Evolutionary conservation across 2,888 invertebrate genomes (phyloP).

Genomic region (Hipparchia sbordonii): DNA sequence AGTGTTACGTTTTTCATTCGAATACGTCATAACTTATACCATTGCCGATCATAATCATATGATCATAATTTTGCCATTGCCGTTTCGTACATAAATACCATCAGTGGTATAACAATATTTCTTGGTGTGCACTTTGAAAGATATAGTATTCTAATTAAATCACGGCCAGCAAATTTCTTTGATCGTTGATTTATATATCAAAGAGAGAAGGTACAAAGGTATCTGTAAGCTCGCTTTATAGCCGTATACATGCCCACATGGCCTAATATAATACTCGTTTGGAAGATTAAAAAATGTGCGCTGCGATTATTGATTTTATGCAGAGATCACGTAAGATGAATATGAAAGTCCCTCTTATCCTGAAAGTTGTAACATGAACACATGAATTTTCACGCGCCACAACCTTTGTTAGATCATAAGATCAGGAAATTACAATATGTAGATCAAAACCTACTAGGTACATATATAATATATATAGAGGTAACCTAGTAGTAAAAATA

Average conservation of each 20-base stretch:
- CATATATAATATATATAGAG: too few species aligned
- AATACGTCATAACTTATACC: too few species aligned
- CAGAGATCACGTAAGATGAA: constrained; percentile 23
- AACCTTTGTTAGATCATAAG: not conserved
- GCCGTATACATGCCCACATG: constrained; percentile 41
- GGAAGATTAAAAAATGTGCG: constrained; percentile 34
- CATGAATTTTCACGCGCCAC: not conserved
- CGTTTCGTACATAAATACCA: not conserved
- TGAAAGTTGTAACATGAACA: not conserved
- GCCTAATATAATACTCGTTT: constrained; percentile 41
- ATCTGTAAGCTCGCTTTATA: constrained; percentile 39
- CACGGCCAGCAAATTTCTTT: constrained; percentile 35
- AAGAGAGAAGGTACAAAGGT: constrained; percentile 40
- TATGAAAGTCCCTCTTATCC: constrained; percentile 13
- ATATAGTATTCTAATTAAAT: constrained; percentile 37
- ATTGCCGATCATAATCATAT: too few species aligned
- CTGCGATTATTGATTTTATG: constrained; percentile 31
- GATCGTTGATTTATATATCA: constrained; percentile 36
- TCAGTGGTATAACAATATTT: constrained; percentile 20
- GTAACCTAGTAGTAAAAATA: too few species aligned
- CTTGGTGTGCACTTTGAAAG: constrained; percentile 1
- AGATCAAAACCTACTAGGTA: too few species aligned
- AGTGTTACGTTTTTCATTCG: too few species aligned
- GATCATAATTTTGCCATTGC: not conserved
- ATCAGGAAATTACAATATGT: constrained; percentile 6